These are phyloP conservation scores for Coluber constrictor DNA, from an alignment of 2,797 vertebrate genomes.

Conservation along the genomic window DNA sequence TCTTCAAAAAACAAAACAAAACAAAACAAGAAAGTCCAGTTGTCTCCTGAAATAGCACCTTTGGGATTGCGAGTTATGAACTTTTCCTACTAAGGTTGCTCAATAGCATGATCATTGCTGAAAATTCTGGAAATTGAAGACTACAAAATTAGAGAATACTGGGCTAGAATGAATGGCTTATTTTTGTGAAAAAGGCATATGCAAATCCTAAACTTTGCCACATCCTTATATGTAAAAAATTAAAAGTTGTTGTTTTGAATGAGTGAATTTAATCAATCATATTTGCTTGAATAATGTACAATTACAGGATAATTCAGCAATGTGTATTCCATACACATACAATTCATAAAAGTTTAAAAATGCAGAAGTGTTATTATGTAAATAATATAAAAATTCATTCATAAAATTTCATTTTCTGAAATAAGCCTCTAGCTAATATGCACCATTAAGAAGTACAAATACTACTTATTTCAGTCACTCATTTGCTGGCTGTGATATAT, in stretches of 20 bases:
- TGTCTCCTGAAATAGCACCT: too few relatives aligned
- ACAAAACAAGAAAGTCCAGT: too few relatives aligned
- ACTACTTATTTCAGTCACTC: constrained; percentile 10
- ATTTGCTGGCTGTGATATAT: neutral
- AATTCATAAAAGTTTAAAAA: constrained; percentile 29
- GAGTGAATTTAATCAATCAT: constrained; percentile 1
- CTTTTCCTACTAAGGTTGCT: neutral
- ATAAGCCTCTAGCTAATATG: neutral
- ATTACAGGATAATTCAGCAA: constrained; percentile 24
- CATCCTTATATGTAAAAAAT: neutral
- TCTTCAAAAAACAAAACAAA: too few relatives aligned
- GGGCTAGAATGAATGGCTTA: neutral
- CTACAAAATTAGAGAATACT: neutral
- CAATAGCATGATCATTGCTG: neutral
- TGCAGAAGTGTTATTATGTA: neutral
- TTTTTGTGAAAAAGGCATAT: neutral
- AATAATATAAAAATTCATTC: neutral
- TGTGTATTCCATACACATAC: constrained; percentile 20
- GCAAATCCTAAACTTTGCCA: neutral
- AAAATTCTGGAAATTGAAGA: neutral
- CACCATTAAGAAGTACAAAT: neutral
- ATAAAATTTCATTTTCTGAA: neutral
- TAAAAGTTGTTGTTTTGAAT: neutral
- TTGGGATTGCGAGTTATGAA: neutral
- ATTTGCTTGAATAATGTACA: constrained; percentile 8